Conservation (phyloP, 2,797 vertebrate genomes). For the Caiman crocodilus region DNA sequence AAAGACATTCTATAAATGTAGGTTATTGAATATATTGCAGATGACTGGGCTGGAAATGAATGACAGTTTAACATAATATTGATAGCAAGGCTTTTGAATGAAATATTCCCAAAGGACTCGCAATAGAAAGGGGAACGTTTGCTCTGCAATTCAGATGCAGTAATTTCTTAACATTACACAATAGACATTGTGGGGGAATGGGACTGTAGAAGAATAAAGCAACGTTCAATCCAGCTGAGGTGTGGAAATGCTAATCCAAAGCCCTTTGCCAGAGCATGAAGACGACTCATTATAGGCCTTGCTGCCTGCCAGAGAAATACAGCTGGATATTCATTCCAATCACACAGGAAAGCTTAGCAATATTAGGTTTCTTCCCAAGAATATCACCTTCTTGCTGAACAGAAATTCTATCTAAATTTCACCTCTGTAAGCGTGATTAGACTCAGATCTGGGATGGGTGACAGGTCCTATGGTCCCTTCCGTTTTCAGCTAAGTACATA, state of each 20-base stretch:
- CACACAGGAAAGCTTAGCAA: background rate
- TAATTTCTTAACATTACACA: background rate
- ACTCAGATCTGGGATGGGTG: background rate
- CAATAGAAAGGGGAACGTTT: background rate
- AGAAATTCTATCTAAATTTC: background rate
- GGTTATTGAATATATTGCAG: background rate
- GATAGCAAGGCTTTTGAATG: background rate
- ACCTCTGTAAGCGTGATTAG: background rate
- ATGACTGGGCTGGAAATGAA: background rate
- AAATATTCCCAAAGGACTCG: background rate
- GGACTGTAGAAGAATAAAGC: background rate
- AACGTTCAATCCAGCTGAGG: background rate
- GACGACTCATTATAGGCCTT: background rate
- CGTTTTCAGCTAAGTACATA: background rate
- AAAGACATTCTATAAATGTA: conserved; percentile 15
- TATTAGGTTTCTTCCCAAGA: background rate
- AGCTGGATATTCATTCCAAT: background rate
- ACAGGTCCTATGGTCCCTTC: background rate
- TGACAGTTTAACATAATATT: background rate
- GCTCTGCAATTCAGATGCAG: background rate
- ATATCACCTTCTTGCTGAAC: fast-evolving
- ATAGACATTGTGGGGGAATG: background rate
- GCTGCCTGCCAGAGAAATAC: background rate
- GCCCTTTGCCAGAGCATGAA: background rate
- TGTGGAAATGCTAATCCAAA: background rate